phyloP scores from a whole-genome alignment of 2,888 invertebrate species.

The Rotaria magnacalcarata region DNA sequence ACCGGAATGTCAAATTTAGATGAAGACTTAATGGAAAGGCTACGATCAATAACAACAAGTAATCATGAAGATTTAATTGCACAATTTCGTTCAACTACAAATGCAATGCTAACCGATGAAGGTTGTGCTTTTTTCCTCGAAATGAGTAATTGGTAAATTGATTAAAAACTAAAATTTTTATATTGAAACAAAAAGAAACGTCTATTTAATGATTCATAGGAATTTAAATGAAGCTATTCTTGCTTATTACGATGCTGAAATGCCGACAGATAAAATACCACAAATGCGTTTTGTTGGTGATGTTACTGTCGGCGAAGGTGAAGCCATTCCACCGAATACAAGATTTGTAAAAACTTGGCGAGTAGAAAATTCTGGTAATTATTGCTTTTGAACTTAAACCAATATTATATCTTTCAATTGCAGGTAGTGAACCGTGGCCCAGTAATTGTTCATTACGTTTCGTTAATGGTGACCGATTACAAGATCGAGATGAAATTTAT shows the following conservation, averaged over 20 bases:
- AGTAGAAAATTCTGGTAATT: conserved; percentile 74
- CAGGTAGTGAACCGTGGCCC: conserved; percentile 75
- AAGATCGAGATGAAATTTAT: conserved; percentile 63
- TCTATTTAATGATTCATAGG: background rate
- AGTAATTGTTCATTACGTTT: conserved; percentile 70
- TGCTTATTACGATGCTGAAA: conserved; percentile 84
- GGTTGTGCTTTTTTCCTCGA: conserved; percentile 83
- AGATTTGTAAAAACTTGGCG: conserved; percentile 82
- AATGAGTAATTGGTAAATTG: conserved; percentile 82
- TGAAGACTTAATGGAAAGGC: conserved; percentile 72
- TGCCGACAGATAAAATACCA: conserved; percentile 60
- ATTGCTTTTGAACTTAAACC: background rate
- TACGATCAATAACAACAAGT: conserved; percentile 89
- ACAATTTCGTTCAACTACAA: conserved; percentile 81
- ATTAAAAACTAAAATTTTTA: background rate
- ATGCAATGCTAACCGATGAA: conserved; percentile 70
- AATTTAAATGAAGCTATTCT: conserved; percentile 91
- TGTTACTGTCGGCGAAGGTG: conserved; percentile 73
- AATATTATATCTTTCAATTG: background rate
- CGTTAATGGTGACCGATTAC: conserved; percentile 69
- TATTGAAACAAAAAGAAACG: background rate
- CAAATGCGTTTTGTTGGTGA: conserved; percentile 73
- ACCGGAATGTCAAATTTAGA: background rate
- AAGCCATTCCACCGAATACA: conserved; percentile 70
- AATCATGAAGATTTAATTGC: conserved; percentile 87